Evolutionary conservation across 2,888 invertebrate genomes (phyloP), one percentile per base, ranked within the genome.

Genomic region (Mesorhabditis belari): DNA sequence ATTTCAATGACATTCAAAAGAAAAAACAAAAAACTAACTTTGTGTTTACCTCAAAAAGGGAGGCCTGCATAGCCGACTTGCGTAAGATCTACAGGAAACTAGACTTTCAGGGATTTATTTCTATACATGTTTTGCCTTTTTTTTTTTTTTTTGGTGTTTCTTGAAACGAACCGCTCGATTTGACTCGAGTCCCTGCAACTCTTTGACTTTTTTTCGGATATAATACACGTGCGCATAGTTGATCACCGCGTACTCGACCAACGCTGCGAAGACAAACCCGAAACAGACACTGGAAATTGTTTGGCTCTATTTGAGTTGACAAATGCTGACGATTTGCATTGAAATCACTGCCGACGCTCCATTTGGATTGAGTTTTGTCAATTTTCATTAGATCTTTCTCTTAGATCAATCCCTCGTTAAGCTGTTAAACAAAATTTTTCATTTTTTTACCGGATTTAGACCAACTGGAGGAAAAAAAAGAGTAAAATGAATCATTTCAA

Each of bases 211-310:
- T 50, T 73, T 73, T n/a, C 69, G 63, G 3, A 76, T 74, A 49
- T 76, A 76, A 17, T 73, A 64, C 19, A 76, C 70, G 55, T 75
- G 74, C 0, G 75, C 76, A 49, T 75, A 76, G 57, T 76, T 76
- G 57, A 76, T 75, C 5, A 76, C 68, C 4, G 76, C 76, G 55
- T 75, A 76, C 52, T 76, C 76, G 6, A 76, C 73, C 69, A 76
- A 70, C 0, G 76, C 74, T 5, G 73, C 70, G 54, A 75, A 76
- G 12, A 74, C 66, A 24, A 76, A 75, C 12, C 73, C 75, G 63
- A 76, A 76, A 54, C 76, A 76, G 35, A 60, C 63, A 49, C 74
- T 74, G 64, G 50, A 67, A 51, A 26, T 24, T 35, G 21, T 25
- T 25, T 6, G 4, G 9, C 25, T 35, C 44, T 35, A 35, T 35